phyloP scores from a whole-genome alignment of 2,113 vertebrate genomes.

The Collichthys lucidus region DNA sequence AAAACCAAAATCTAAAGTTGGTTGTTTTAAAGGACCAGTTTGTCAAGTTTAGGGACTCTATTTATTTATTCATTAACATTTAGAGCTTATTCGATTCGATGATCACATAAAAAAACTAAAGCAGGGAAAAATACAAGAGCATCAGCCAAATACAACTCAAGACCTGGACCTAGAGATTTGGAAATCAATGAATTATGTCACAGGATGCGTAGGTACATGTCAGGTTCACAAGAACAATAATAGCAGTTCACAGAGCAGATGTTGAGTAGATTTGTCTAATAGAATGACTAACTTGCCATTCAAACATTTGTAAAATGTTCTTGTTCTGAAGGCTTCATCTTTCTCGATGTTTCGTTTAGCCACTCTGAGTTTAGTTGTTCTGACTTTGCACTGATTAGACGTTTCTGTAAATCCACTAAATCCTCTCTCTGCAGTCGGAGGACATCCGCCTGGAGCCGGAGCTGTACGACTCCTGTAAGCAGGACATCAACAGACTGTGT shows the following conservation, averaged over 20 bases:
- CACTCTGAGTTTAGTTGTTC: not conserved
- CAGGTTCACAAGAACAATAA: not conserved
- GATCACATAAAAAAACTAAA: too few species aligned
- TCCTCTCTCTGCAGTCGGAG: conserved; percentile 86
- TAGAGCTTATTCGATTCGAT: too few species aligned
- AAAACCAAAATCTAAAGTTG: too few species aligned
- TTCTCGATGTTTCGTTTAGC: not conserved
- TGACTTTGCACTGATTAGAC: not conserved
- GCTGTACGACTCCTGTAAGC: conserved; percentile 92
- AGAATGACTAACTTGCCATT: not conserved
- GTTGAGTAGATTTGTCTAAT: not conserved
- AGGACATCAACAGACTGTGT: conserved; percentile 91
- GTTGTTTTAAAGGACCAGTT: too few species aligned
- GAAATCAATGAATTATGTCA: too few species aligned
- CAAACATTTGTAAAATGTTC: not conserved
- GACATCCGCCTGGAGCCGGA: conserved; percentile 97
- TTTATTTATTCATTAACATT: too few species aligned
- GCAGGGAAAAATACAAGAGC: too few species aligned
- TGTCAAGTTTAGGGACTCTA: too few species aligned
- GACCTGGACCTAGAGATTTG: too few species aligned
- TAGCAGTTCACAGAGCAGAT: not conserved
- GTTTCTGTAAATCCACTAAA: conserved; percentile 9
- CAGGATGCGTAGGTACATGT: not conserved
- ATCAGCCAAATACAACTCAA: too few species aligned
- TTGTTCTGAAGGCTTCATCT: not conserved